Conservation (phyloP, 2,888 invertebrate species). For the Rhodophaea formosa region DNA sequence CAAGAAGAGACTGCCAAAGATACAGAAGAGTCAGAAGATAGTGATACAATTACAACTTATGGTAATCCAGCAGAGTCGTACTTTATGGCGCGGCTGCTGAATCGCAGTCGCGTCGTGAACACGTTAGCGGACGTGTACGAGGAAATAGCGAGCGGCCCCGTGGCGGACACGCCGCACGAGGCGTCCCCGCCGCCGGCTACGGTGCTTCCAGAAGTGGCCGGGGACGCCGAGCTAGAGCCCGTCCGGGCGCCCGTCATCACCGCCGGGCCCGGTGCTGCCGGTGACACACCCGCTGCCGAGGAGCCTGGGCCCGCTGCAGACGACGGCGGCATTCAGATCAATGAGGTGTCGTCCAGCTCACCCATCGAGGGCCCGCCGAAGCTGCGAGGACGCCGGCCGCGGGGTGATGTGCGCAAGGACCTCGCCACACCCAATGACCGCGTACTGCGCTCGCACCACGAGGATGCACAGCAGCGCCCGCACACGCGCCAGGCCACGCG, state of each 20-base stretch:
- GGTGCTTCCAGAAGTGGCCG: constrained; percentile 27
- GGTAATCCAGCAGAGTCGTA: constrained; percentile 75
- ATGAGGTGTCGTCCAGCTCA: constrained; percentile 85
- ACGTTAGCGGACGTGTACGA: constrained; percentile 66
- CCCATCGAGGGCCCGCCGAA: constrained; percentile 66
- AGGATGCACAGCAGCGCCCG: constrained; percentile 52
- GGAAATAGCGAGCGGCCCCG: constrained; percentile 48
- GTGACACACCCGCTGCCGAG: constrained; percentile 23
- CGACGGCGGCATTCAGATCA: constrained; percentile 82
- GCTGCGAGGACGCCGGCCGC: constrained; percentile 50
- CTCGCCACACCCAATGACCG: constrained; percentile 51
- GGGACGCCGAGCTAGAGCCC: constrained; percentile 28
- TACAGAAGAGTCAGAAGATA: constrained; percentile 37
- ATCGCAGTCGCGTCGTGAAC: constrained; percentile 62
- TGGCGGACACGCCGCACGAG: constrained; percentile 31
- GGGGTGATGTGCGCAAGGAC: constrained; percentile 42
- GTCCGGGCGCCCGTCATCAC: constrained; percentile 23
- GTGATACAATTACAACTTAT: constrained; percentile 61
- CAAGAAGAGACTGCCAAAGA: constrained; percentile 36
- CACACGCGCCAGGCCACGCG: constrained; percentile 46
- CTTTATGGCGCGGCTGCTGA: constrained; percentile 70
- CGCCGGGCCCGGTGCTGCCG: constrained; percentile 30
- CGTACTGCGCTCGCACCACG: constrained; percentile 73
- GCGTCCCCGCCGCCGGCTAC: constrained; percentile 29
- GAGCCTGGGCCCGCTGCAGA: constrained; percentile 34